Conservation (phyloP, 1,140 invertebrate species). For the Calephelis nemesis region DNA sequence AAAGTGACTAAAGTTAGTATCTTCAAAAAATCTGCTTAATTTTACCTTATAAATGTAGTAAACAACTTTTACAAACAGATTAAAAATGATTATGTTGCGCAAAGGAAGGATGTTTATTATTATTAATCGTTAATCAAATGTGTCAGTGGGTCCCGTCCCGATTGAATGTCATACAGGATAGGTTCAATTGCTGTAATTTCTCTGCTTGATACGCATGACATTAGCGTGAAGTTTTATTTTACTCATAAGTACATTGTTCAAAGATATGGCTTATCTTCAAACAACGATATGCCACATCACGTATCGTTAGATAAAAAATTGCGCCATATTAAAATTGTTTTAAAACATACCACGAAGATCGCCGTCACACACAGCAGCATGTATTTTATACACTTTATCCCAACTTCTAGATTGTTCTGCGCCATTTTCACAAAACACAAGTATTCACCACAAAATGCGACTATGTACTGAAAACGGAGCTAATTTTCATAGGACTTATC, state of each 20-base stretch:
- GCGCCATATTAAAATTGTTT: background rate
- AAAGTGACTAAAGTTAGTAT: too few relatives aligned
- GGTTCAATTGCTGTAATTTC: too few relatives aligned
- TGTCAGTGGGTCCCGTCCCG: too few relatives aligned
- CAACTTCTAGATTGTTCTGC: slow-evolving; percentile 82
- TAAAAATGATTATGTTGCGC: too few relatives aligned
- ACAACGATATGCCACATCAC: slow-evolving; percentile 6
- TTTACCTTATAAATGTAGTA: too few relatives aligned
- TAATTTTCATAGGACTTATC: slow-evolving; percentile 42
- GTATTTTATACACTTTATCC: slow-evolving; percentile 90
- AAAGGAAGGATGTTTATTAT: too few relatives aligned
- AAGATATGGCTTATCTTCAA: slow-evolving; percentile 4
- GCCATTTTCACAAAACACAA: slow-evolving; percentile 67
- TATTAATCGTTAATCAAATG: too few relatives aligned
- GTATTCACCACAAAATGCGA: slow-evolving; percentile 26
- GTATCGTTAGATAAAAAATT: slow-evolving; percentile 6
- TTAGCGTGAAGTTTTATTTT: background rate
- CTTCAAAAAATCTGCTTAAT: too few relatives aligned
- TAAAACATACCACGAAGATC: slow-evolving; percentile 89
- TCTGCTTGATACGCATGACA: too few relatives aligned
- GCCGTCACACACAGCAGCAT: slow-evolving; percentile 90
- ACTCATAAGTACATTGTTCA: slow-evolving; percentile 1
- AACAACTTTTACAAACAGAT: too few relatives aligned
- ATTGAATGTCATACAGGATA: too few relatives aligned
- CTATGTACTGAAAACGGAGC: slow-evolving; percentile 37